Percentiles rank a stretch among this genome's conserved stretches.
These are phyloP conservation scores for Erebia aethiops DNA, from an alignment of 2,888 invertebrate species.

Conservation along the genomic window DNA sequence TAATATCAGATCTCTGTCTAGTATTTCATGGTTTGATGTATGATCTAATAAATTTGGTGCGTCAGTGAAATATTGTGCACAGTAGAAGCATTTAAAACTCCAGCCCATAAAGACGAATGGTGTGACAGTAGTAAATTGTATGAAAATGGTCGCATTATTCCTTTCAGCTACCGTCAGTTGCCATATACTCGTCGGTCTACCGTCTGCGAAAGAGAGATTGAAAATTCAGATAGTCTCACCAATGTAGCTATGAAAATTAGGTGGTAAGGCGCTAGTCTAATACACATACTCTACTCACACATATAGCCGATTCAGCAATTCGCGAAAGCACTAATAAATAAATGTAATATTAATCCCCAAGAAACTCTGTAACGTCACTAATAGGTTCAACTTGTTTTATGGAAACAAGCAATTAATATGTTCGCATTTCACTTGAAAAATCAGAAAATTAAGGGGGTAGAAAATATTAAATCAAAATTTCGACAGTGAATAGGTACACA, in stretches of 20 bases:
- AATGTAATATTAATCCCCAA: background rate
- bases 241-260: background rate
- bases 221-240: conserved; percentile 24
- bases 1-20: conserved; percentile 48
- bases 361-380: too few relatives aligned
- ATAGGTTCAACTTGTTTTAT: too few relatives aligned
- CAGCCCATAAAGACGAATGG: conserved; percentile 63
- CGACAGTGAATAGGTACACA: background rate
- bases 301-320: background rate
- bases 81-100: conserved; percentile 64
- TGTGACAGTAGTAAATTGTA: conserved; percentile 56
- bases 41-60: conserved; percentile 50
- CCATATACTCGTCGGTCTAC: conserved; percentile 56
- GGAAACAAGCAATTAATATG: too few relatives aligned
- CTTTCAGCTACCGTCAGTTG: conserved; percentile 61
- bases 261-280: background rate
- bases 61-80: conserved; percentile 55
- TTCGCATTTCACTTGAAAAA: too few relatives aligned
- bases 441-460: too few relatives aligned
- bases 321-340: background rate
- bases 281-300: background rate
- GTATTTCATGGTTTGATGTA: conserved; percentile 48
- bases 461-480: background rate
- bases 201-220: conserved; percentile 45
- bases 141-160: conserved; percentile 58